phyloP scores from a whole-genome alignment of 1,140 invertebrate species.

The Trinorchestia longiramus region DNA sequence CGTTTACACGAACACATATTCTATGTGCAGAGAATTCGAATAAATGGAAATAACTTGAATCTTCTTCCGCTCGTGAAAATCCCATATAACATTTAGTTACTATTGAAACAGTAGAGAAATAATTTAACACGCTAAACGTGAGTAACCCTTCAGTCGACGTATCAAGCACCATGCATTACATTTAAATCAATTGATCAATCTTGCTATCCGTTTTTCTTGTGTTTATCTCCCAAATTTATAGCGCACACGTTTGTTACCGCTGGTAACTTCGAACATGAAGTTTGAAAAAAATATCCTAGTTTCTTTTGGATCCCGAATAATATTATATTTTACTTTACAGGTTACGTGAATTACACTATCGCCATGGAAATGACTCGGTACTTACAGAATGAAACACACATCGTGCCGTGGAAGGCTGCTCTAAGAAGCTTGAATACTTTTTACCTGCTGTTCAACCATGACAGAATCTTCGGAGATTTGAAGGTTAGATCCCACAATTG shows the following conservation, averaged over 20 bases:
- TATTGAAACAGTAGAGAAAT: no score
- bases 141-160: no score
- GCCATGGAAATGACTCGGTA: conserved; percentile 20
- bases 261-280: background rate
- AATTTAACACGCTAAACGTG: no score
- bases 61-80: no score
- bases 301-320: background rate
- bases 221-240: no score
- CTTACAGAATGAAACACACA: background rate
- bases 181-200: no score
- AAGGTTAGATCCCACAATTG: background rate
- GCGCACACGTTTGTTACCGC: background rate
- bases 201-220: no score
- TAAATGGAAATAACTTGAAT: no score
- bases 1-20: no score
- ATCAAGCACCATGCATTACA: no score
- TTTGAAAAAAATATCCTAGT: background rate
- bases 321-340: background rate
- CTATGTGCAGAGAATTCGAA: no score
- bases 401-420: conserved; percentile 34
- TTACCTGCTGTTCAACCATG: background rate
- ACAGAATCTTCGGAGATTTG: background rate
- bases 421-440: background rate
- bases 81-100: no score
- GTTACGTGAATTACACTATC: background rate